These are phyloP conservation scores for Protaetia brevitarsis DNA, from an alignment of 1,140 invertebrate genomes.

Conservation along the genomic window DNA sequence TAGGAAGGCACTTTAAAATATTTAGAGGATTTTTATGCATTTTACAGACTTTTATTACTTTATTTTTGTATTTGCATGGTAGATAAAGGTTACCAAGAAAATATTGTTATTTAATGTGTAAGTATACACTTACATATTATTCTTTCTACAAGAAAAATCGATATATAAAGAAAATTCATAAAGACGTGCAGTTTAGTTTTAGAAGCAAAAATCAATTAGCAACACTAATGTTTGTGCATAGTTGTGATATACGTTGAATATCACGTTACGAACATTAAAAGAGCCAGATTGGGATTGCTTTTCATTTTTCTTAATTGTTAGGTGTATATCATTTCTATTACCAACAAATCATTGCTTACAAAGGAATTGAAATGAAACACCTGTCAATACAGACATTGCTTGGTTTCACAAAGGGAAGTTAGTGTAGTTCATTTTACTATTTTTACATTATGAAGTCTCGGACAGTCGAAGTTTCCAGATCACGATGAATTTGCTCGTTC, in stretches of 20 bases:
- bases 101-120: slow-evolving; percentile 3
- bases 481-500: too few species aligned
- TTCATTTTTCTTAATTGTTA: neutral
- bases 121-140: slow-evolving; percentile 2
- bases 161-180: neutral
- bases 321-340: neutral
- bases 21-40: too few species aligned
- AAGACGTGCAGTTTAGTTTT: neutral
- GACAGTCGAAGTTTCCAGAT: too few species aligned
- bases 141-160: slow-evolving; percentile 2
- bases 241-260: slow-evolving; percentile 16
- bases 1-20: too few species aligned
- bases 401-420: too few species aligned
- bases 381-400: too few species aligned
- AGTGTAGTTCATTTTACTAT: too few species aligned
- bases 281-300: neutral
- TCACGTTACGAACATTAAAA: neutral
- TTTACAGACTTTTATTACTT: too few species aligned
- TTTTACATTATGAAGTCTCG: too few species aligned
- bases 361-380: neutral
- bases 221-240: slow-evolving; percentile 16
- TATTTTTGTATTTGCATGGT: too few species aligned
- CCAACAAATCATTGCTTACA: neutral
- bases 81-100: slow-evolving; percentile 4
- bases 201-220: slow-evolving; percentile 1